phyloP scores from a whole-genome alignment of 2,113 vertebrate genomes.

The Nestor notabilis region DNA sequence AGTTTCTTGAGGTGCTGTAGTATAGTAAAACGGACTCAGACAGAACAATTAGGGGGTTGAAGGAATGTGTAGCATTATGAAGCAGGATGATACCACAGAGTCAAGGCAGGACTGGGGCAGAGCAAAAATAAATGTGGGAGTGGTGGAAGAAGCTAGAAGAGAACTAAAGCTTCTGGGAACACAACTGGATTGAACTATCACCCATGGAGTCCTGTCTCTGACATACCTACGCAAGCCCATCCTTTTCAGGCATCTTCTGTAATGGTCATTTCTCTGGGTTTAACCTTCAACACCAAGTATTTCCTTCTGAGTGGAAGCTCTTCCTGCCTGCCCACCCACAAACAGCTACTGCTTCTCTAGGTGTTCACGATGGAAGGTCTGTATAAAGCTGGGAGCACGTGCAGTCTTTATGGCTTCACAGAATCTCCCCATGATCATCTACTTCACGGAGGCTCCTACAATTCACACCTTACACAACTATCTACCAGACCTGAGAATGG shows the following conservation, averaged over 20 bases:
- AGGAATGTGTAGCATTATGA: neutral
- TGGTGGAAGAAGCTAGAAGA: neutral
- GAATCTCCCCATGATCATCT: neutral
- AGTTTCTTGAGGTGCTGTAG: neutral
- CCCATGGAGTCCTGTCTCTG: neutral
- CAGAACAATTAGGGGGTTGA: neutral
- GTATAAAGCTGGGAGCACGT: rapidly evolving
- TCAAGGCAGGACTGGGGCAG: neutral
- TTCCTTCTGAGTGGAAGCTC: neutral
- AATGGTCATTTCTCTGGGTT: neutral
- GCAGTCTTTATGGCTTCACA: neutral
- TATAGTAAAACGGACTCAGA: neutral
- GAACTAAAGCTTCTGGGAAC: neutral
- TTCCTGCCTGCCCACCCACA: neutral
- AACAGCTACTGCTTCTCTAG: neutral
- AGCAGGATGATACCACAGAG: rapidly evolving
- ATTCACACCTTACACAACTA: rapidly evolving
- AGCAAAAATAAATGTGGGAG: neutral
- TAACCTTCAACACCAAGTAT: neutral
- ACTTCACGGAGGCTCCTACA: neutral
- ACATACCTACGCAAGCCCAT: neutral
- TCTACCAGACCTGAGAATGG: neutral
- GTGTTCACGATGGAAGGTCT: neutral
- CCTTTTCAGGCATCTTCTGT: neutral
- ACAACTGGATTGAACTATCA: neutral